Base-by-base conservation (phyloP, 2,888 invertebrate species). In the Prosopocoilus inquinatus region DNA sequence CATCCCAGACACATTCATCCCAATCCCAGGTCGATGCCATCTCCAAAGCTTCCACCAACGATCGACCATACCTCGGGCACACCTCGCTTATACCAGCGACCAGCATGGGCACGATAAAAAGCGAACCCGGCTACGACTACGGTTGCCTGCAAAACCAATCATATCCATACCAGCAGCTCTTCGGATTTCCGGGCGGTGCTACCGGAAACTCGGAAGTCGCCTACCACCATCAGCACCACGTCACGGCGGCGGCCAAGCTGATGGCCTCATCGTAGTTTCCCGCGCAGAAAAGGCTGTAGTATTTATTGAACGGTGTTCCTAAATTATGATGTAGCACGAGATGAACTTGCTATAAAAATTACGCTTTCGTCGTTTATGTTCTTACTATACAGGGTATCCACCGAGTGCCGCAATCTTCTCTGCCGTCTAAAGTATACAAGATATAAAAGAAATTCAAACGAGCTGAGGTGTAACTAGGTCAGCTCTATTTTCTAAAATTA, bases 191-290 rank as follows among this genome's bases (percentile, higher is more conserved):
- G 74, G 78, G 79, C 51, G 63, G 67, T 13, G 61, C 70, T 5
- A 62, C 68, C 20, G 67, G 66, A 15, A 67, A 64, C 53, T 79
- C 82, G 44, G 90, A 89, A 61, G 82, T 86, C 59, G 88, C 90
- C 28, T 90, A 90, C 77, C 88, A 90, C 72, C 91, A 91, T 77
- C 91, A 91, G 74, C 90, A 91, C 72, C 90, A 90, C 79, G 90
- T 91, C 61, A 90, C 90, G 38, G 89, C 90, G 59, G 89, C 91
- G 57, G 90, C 91, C 53, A 91, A 91, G 74, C 80, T 91, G 60
- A 89, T 91, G 85, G 91, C 91, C 9, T 89, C 90, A 53, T 90
- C 91, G 76, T 91, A 88, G 81, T 53, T 43, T 28, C 20, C 20
- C 20, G 20, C 20, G 16, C n/a, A 28, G 20, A 28, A 28, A 5